Evolutionary conservation across 2,888 invertebrate genomes (phyloP).

Genomic region (Scelioninae gen. 2): DNA sequence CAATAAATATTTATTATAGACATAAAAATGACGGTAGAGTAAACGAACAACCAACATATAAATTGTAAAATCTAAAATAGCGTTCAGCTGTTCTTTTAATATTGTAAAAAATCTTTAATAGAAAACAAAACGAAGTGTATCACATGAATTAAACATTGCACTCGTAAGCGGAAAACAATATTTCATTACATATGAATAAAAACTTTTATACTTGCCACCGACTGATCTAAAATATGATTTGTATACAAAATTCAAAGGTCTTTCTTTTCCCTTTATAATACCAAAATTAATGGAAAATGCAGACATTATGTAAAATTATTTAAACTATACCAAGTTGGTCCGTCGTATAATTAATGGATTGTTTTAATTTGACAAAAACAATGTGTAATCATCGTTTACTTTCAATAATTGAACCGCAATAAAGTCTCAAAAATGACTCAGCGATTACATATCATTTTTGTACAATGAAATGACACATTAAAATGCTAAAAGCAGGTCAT

Average conservation of each 20-base stretch:
- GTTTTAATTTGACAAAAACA: slow-evolving; percentile 38
- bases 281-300: no score
- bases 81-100: slow-evolving; percentile 51
- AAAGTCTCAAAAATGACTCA: slow-evolving; percentile 27
- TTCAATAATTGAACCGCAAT: slow-evolving; percentile 39
- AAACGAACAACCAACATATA: slow-evolving; percentile 58
- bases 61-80: slow-evolving; percentile 56
- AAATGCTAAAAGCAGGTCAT: slow-evolving; percentile 38
- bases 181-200: slow-evolving; percentile 4
- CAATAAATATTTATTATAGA: slow-evolving; percentile 59
- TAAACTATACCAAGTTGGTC: slow-evolving; percentile 22
- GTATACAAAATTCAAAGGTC: background rate
- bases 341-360: slow-evolving; percentile 19
- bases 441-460: slow-evolving; percentile 54
- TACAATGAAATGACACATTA: slow-evolving; percentile 34
- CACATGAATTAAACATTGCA: slow-evolving; percentile 53
- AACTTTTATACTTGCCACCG: slow-evolving; percentile 1
- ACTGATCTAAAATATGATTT: slow-evolving; percentile 1
- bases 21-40: slow-evolving; percentile 57
- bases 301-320: no score
- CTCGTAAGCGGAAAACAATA: slow-evolving; percentile 43
- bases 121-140: slow-evolving; percentile 43
- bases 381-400: slow-evolving; percentile 51
- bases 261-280: no score
- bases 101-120: slow-evolving; percentile 34